phyloP scores from a whole-genome alignment of 2,888 invertebrate species.

The Drosophila nr. perissopoda region DNA sequence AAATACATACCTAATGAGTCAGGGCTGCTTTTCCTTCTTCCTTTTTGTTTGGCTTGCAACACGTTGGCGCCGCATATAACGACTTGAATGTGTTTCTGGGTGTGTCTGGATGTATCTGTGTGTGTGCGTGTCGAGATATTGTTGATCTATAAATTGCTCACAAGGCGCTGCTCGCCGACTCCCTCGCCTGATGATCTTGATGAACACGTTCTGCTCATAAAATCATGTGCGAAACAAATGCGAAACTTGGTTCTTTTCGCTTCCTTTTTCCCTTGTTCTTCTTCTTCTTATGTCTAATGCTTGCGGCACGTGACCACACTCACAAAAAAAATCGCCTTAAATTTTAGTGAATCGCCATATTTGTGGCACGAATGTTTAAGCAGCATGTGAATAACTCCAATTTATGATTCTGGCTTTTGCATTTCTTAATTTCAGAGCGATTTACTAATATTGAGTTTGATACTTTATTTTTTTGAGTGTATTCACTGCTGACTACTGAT shows the following conservation, averaged over 20 bases:
- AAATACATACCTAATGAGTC: neutral
- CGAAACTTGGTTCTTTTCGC: slow-evolving; percentile 34
- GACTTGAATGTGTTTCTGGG: slow-evolving; percentile 18
- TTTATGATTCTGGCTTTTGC: neutral
- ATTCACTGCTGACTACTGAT: neutral
- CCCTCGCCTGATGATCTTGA: slow-evolving; percentile 63
- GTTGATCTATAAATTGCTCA: slow-evolving; percentile 31
- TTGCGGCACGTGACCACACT: slow-evolving; percentile 5
- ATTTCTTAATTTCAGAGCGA: neutral
- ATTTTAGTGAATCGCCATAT: neutral
- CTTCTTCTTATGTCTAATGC: neutral
- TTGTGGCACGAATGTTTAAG: neutral
- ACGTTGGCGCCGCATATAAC: slow-evolving; percentile 46
- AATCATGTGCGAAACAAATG: slow-evolving; percentile 67
- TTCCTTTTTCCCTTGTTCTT: neutral
- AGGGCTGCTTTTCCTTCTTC: neutral
- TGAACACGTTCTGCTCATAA: slow-evolving; percentile 75
- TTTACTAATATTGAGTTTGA: neutral
- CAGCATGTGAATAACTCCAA: neutral
- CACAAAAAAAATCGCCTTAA: neutral
- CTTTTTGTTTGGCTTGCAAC: neutral
- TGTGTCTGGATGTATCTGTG: neutral
- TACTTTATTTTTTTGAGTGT: neutral
- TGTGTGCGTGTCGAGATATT: neutral
- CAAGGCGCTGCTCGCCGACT: slow-evolving; percentile 21